Evolutionary conservation across 2,113 vertebrate genomes (phyloP), one percentile per base, ranked within the genome.

Genomic region (Albula goreensis): DNA sequence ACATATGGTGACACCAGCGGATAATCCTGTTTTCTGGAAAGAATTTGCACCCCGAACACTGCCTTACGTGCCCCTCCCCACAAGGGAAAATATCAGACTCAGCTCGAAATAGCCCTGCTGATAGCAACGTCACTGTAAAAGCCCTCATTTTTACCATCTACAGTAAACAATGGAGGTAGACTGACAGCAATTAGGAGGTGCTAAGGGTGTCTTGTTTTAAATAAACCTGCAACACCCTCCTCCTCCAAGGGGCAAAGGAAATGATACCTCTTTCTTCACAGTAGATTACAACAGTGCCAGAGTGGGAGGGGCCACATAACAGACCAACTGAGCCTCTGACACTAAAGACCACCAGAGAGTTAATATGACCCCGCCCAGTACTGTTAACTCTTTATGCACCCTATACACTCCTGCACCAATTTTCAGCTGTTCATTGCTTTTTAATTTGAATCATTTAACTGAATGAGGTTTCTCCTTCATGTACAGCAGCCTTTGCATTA

Each of bases 1-100:
- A 88, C 93, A 94, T 93, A 94, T 93, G 93, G 93, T 86, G 85
- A 82, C 82, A 85, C 84, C 79, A 82, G 74, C 78, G 78, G 82
- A 89, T 86, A 88, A 88, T 88, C 87, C 85, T 85, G 41, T 50
- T 85, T 82, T 83, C 85, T 85, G 86, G 86, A 82, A 86, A 48
- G 70, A 85, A 80, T 84, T 84, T 85, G 88, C 81, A 25, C 82
- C 82, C 53, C 85, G 50, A 5, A 57, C 1, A 63, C 41, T 78
- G 50, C 51, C 79, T 51, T 63, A 6, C 78, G 78, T 25, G 41
- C 31, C 78, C 78, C 78, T 19, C 41, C 13, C 85, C 80, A 79
- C 31, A 6, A 2, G 70, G 22, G 70, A 74, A 74, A 74, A 31
- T 74, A 74, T 74, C 70, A 7, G 1, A 74, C 2, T 31, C 5